A percentile compares a stretch with the other conserved stretches of the same genome.
Evolutionary conservation across 2,797 vertebrate genomes (phyloP).

Genomic region (Antrozous pallidus): DNA sequence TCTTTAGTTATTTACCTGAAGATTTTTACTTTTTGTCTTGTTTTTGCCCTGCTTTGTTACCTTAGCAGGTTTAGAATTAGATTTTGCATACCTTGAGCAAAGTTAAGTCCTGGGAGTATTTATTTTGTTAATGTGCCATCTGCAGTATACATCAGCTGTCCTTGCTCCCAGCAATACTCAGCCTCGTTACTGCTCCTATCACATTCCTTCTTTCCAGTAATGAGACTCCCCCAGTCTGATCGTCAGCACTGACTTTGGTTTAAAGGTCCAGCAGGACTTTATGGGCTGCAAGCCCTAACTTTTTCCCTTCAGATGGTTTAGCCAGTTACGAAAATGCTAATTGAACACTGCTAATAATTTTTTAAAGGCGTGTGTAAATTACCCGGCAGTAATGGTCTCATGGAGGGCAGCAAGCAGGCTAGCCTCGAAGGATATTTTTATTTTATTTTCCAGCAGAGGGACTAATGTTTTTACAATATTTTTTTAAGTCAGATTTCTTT

Average conservation of each 20-base stretch:
- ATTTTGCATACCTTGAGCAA: conserved; percentile 35
- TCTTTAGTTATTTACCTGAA: conserved; percentile 21
- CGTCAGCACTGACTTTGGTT: conserved; percentile 62
- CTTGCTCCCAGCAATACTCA: conserved; percentile 78
- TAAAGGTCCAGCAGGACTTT: conserved; percentile 62
- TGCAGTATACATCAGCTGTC: conserved; percentile 73
- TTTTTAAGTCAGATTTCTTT: neutral
- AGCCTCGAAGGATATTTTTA: conserved; percentile 57
- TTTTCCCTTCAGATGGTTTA: conserved; percentile 44
- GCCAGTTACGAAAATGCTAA: conserved; percentile 71
- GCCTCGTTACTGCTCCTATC: conserved; percentile 72
- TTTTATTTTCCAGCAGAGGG: conserved; percentile 61
- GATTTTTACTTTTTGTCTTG: neutral
- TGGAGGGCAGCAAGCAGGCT: neutral
- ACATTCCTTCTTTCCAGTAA: conserved; percentile 65
- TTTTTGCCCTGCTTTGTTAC: neutral
- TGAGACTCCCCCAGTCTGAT: conserved; percentile 68
- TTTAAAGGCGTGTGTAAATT: conserved; percentile 69
- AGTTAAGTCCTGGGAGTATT: neutral
- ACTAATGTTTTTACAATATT: neutral
- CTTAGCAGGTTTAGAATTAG: neutral
- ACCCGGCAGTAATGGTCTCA: conserved; percentile 56
- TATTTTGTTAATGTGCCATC: conserved; percentile 71
- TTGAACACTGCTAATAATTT: conserved; percentile 64
- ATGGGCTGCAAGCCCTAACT: conserved; percentile 57